Conservation (phyloP, 2,797 vertebrate genomes). For the Enteromius unitaeniatus region DNA sequence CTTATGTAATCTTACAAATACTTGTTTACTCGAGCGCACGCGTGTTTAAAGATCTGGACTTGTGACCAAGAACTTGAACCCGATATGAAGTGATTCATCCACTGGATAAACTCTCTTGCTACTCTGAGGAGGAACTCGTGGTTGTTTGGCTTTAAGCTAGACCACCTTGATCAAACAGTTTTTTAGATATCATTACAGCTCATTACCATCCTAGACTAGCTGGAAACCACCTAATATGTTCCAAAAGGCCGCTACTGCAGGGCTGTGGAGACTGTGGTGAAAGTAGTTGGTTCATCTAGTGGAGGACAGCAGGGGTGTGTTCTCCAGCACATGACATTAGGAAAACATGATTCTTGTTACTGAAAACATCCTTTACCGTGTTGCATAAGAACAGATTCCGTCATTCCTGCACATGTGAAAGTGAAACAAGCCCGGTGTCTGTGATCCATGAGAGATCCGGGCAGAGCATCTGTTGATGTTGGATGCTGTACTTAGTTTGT, state of each 20-base stretch:
- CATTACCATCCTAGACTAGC: not conserved
- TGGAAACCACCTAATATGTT: not conserved
- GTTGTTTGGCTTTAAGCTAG: not conserved
- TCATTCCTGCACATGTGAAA: not conserved
- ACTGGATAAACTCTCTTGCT: not conserved
- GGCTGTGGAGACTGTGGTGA: not conserved
- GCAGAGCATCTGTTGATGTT: not conserved
- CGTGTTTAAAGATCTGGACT: not conserved
- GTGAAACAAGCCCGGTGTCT: not conserved
- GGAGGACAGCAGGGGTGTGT: not conserved
- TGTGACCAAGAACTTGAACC: not conserved
- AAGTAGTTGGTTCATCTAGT: not conserved
- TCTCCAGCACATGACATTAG: not conserved
- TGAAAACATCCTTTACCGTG: slow-evolving; percentile 16
- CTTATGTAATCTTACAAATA: slow-evolving; percentile 15
- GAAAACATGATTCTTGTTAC: slow-evolving; percentile 23
- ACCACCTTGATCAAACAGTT: not conserved
- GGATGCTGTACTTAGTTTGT: not conserved
- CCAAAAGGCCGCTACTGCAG: not conserved
- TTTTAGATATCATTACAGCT: not conserved
- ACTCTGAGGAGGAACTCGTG: not conserved
- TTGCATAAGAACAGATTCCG: slow-evolving; percentile 23
- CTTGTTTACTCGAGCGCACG: not conserved
- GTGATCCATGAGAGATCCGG: not conserved
- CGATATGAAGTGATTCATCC: not conserved